Base-by-base conservation (phyloP, 2,113 vertebrate species). In the Malurus alboscapulatus region DNA sequence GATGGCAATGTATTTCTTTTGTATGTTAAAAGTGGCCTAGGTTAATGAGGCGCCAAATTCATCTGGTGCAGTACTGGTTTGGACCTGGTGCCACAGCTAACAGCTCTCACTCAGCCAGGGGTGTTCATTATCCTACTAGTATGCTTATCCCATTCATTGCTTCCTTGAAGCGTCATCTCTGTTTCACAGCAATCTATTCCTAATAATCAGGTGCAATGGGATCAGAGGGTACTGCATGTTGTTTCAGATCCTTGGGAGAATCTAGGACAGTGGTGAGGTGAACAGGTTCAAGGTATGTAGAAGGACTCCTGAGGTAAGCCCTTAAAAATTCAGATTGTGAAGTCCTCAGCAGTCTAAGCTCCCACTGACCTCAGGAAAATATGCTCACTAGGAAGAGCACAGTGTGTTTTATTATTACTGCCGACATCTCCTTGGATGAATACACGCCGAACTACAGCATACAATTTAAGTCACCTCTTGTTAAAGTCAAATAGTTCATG, bases 401-500 rank as follows among this genome's bases (percentile, higher is more conserved):
- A 38, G 62, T 3, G 17, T 55, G 14, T 58, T 62, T 63, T 55
- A 30, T 62, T 83, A 27, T 84, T 84, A 5, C 47, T 74, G 83
- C 47, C 1, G 0, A 38, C 0, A 0, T 74, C 11, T 44, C 68
- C 38, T 32, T 14, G 57, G 57, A n/a, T 18, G 26, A 85, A 32
- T 9, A 63, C 2, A 0, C 59, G 79, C 59, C 2, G 0, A 24
- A 27, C 38, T 48, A 9, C 42, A 69, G 54, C 7, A 0, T 53
- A 27, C 85, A 87, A 83, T 90, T 90, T 69, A 50, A 88, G 82
- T 85, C 9, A 10, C 65, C 61, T 77, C 63, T 90, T 90, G 94
- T 85, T 85, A 17, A 89, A 88, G 67, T 69, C 63, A 25, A 86
- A 80, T 67, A 50, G 71, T 59, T 95, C 84, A 83, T 36, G 94